A percentile compares a stretch with the other conserved stretches of the same genome.
Evolutionary conservation across 2,888 invertebrate genomes (phyloP).

Genomic region (Helobdella robusta): DNA sequence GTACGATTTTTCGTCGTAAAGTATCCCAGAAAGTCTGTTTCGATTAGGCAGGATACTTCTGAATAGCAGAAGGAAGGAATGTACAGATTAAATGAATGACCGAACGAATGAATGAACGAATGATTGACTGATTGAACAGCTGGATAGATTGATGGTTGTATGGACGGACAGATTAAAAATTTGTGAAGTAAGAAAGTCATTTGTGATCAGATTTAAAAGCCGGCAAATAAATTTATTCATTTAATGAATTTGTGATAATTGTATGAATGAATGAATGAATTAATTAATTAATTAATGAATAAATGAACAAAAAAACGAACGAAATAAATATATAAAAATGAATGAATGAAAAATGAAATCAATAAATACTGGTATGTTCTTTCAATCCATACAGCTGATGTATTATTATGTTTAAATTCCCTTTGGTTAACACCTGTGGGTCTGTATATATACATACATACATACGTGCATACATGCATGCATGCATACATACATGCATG

Average conservation of each 20-base stretch:
- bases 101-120: not conserved
- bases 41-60: not conserved
- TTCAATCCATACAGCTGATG: slow-evolving; percentile 4
- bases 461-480: no score
- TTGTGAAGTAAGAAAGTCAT: no score
- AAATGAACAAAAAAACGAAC: no score
- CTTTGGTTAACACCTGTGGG: not conserved
- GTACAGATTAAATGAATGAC: not conserved
- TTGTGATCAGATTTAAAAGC: no score
- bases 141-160: no score
- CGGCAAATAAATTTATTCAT: no score
- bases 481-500: no score
- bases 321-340: no score
- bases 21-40: not conserved
- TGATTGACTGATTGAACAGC: slow-evolving; percentile 8
- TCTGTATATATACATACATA: not conserved
- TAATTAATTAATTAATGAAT: no score
- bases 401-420: slow-evolving; percentile 4
- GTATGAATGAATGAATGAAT: no score
- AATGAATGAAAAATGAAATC: not conserved
- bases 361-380: not conserved
- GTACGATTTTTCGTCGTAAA: slow-evolving; percentile 43
- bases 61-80: not conserved
- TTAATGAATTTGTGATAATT: no score
- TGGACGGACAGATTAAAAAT: no score